Evolutionary conservation across 2,113 vertebrate genomes (phyloP).

Genomic region (Cettia cetti): DNA sequence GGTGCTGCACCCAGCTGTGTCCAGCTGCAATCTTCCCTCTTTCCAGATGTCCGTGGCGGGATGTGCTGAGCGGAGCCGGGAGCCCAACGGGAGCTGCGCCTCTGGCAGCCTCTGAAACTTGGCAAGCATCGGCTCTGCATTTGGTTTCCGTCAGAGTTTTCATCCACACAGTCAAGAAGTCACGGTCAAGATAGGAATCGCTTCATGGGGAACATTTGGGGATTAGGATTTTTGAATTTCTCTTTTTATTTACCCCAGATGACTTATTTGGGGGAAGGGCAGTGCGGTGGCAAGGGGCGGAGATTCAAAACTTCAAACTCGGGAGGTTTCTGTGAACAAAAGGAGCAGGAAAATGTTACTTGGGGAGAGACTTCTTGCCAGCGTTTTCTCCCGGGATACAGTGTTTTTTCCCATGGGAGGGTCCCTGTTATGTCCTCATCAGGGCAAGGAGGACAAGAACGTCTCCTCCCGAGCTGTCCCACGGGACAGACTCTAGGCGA

Average conservation of each 20-base stretch:
- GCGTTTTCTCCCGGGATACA: neutral
- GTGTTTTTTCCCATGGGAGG: neutral
- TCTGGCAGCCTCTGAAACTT: neutral
- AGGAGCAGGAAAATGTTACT: neutral
- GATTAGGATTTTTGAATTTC: neutral
- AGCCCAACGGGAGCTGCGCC: neutral
- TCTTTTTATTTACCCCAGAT: neutral
- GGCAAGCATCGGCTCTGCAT: neutral
- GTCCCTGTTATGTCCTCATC: neutral
- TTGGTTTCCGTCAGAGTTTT: neutral
- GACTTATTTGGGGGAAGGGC: neutral
- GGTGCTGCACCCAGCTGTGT: neutral
- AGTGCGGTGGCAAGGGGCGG: neutral
- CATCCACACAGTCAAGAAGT: neutral
- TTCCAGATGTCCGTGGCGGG: neutral
- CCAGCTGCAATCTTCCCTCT: neutral
- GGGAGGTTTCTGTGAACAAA: neutral
- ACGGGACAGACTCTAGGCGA: neutral
- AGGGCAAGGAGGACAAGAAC: neutral
- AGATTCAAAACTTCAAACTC: neutral
- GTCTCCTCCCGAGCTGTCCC: neutral
- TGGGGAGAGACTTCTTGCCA: neutral
- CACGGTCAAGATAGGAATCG: neutral
- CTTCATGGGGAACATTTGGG: neutral
- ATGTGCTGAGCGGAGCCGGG: neutral